phyloP scores from a whole-genome alignment of 2,888 invertebrate genomes.

The Platycheirus albimanus region DNA sequence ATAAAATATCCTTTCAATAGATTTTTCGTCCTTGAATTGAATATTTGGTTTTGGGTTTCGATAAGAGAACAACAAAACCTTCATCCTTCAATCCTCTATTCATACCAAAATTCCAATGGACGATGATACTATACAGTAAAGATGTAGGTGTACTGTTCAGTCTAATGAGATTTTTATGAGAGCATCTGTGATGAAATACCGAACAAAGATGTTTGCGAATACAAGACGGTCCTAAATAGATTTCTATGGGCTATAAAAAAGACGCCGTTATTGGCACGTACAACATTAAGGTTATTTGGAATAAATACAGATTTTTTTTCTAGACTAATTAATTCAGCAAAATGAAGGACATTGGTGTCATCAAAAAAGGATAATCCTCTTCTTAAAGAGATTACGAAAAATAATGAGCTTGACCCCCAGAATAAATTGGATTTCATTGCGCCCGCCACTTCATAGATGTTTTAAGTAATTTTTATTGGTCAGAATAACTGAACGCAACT shows the following conservation, averaged over 20 bases:
- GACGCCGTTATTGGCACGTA: background rate
- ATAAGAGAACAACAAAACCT: background rate
- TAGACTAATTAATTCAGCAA: background rate
- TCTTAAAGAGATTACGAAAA: too few relatives aligned
- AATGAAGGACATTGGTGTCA: too few relatives aligned
- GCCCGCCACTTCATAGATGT: too few relatives aligned
- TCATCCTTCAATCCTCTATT: background rate
- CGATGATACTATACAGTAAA: background rate
- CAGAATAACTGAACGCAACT: too few relatives aligned
- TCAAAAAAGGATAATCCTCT: too few relatives aligned
- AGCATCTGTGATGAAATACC: background rate
- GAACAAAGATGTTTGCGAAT: too few relatives aligned
- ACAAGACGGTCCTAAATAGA: background rate
- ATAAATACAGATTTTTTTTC: background rate
- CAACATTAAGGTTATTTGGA: too few relatives aligned
- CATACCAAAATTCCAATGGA: too few relatives aligned
- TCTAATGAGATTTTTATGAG: constrained; percentile 45
- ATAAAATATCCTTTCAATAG: constrained; percentile 1
- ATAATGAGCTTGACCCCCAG: too few relatives aligned
- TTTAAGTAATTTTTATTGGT: too few relatives aligned
- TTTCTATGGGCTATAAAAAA: background rate
- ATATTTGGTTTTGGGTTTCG: constrained; percentile 13
- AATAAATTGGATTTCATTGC: too few relatives aligned
- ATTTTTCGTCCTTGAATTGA: constrained; percentile 28
- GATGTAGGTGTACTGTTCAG: constrained; percentile 1